Percentiles rank a stretch among this genome's conserved stretches.
Evolutionary conservation across 1,140 invertebrate species (phyloP).

Genomic region (Ceratosolen fusciceps): DNA sequence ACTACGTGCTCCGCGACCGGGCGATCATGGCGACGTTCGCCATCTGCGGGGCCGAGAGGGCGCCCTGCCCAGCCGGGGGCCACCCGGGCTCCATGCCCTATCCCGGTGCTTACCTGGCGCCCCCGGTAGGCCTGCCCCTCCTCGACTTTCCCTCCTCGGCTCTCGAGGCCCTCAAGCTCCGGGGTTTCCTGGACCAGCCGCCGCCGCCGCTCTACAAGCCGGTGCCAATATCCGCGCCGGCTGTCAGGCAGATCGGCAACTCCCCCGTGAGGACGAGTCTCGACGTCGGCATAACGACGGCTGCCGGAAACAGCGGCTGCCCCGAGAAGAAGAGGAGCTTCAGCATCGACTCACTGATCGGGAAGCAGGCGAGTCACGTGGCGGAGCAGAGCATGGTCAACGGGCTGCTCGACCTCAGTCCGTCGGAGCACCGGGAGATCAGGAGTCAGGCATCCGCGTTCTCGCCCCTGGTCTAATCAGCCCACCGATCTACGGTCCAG

Average conservation of each 20-base stretch:
- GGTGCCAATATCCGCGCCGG: constrained; percentile 67
- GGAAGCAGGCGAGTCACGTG: constrained; percentile 62
- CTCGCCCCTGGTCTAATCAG: constrained; percentile 67
- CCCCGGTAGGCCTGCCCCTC: constrained; percentile 62
- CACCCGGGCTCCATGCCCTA: constrained; percentile 60
- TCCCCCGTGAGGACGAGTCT: constrained; percentile 32
- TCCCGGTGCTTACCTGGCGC: constrained; percentile 59
- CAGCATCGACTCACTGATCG: constrained; percentile 73
- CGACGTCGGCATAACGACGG: not conserved
- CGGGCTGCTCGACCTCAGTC: constrained; percentile 67
- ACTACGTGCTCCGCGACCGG: constrained; percentile 72
- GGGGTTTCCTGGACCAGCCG: constrained; percentile 63
- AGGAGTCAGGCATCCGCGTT: constrained; percentile 71
- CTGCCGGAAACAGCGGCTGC: not conserved
- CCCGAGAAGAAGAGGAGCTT: constrained; percentile 68
- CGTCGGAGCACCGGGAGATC: constrained; percentile 67
- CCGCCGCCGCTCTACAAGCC: constrained; percentile 70
- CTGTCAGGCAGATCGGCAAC: constrained; percentile 53
- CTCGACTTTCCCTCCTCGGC: constrained; percentile 71
- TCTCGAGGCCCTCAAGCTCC: constrained; percentile 69
- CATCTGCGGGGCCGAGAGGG: constrained; percentile 63
- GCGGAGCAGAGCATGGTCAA: constrained; percentile 57
- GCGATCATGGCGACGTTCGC: constrained; percentile 70
- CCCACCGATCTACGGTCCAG: no score
- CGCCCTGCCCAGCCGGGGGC: constrained; percentile 56